Base-by-base conservation (phyloP, 2,113 vertebrate species). In the Todiramphus saurophagus region DNA sequence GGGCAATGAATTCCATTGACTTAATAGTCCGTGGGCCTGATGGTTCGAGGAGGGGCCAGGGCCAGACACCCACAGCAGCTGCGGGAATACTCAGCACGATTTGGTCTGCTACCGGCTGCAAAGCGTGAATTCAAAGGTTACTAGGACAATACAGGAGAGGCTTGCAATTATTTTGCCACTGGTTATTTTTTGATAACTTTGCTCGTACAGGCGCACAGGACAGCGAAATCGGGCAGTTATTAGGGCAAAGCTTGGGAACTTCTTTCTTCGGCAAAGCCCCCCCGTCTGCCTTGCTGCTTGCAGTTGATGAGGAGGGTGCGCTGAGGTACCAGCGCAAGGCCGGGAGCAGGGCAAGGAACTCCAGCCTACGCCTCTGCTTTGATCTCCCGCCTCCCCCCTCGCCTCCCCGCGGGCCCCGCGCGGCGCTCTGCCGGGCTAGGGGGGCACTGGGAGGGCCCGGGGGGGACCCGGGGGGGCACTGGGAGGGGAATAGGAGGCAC, bases 1-100 rank as follows among this genome's bases (percentile, higher is more conserved):
- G 55, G 96, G 94, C 83, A 2, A 86, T 41, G 83, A 28, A 94
- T 97, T 95, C 94, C 92, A 76, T 6, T 20, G 66, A 24, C 0
- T 89, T 16, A 30, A 12, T 10, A 53, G 39, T 31, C 66, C 5
- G 44, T 9, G 70, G 9, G 90, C 51, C n/a, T 1, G 84, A 9
- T n/a, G 28, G 10, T 5, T 56, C 7, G 33, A 13, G 76, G 67
- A 6, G 79, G 46, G 48, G 76, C 68, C 58, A 1, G 35, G 43
- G 77, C 73, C 67, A 7, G 64, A 46, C 78, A 8, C n/a, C 35
- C 12, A 8, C 84, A 5, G 41, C 69, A 18, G 55, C 73, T 20
- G 89, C 43, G 19, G 33, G 41, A 7, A 1, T 31, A 9, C 67
- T 37, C 67, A 3, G 76, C 35, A 10, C 27, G 2, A 2, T 1